Evolutionary conservation across 2,113 vertebrate genomes (phyloP), one percentile per base, ranked within the genome.

Genomic region (Cynoglossus semilaevis): DNA sequence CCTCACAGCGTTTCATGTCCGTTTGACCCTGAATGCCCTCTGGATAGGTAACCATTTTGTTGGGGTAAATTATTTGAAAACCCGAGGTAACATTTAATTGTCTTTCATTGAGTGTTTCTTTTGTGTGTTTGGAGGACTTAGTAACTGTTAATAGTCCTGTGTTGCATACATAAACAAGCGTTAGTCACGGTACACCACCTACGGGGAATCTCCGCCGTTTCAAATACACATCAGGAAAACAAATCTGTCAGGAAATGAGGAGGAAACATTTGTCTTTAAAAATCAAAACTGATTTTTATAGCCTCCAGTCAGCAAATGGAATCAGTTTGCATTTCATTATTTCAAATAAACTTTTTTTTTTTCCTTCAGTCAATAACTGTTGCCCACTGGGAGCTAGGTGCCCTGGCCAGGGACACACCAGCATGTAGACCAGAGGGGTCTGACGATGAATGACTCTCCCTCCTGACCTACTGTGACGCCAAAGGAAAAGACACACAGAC

Each of bases 41-140:
- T 53, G 57, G 34, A n/a, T 19, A 59, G 18, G 38, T 15, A 45
- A 36, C 52, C 40, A 16, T 56, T 73, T 58, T 64, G 64, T 74
- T 62, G 59, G 52, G 43, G 47, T 40, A 58, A 57, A 74, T 56
- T 51, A 49, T 67, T 58, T 52, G 13, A 15, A 72, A 71, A 58
- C 72, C 17, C 1, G 1, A 51, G 68, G 67, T 51, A 61, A 67
- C 51, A 41, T 52, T 72, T 80, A 76, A 79, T 72, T 67, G 29
- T 51, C 29, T 63, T 60, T 72, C 59, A 69, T 58, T 74, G 35
- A 40, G 47, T 41, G 19, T 15, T 51, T 73, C 50, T 38, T 53
- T 6, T 51, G 16, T 52, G 44, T 36, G 15, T 77, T 68, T 56
- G 50, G 55, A 35, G 22, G 34, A 59, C 29, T 66, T 65, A 69